These are phyloP conservation scores for Diploscapter pachys DNA, from an alignment of 1,140 invertebrate species.

Conservation along the genomic window DNA sequence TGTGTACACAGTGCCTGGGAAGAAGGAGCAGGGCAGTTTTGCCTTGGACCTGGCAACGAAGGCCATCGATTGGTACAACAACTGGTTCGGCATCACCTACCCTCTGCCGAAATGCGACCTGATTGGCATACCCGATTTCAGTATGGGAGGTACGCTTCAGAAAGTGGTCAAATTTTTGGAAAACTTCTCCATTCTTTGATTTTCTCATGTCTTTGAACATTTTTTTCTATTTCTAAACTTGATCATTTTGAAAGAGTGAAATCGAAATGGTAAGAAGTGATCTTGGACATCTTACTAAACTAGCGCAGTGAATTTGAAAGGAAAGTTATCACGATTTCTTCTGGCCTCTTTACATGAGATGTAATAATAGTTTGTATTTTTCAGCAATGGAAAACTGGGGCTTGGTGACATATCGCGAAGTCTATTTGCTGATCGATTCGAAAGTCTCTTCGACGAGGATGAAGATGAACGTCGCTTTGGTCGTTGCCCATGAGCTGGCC, in stretches of 20 bases:
- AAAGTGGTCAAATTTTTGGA: too few species aligned
- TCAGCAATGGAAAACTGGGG: conserved; percentile 75
- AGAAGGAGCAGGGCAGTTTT: conserved; percentile 75
- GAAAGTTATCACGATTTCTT: too few species aligned
- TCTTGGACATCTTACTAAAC: too few species aligned
- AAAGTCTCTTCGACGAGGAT: conserved; percentile 65
- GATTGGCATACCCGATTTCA: conserved; percentile 55
- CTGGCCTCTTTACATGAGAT: too few species aligned
- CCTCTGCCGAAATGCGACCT: conserved; percentile 65
- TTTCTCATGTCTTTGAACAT: too few species aligned
- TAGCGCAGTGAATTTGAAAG: too few species aligned
- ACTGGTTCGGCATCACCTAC: conserved; percentile 79
- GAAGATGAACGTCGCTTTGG: conserved; percentile 72
- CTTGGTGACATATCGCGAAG: conserved; percentile 81
- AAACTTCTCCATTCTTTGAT: too few species aligned
- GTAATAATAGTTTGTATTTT: too few species aligned
- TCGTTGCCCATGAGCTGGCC: conserved; percentile 83
- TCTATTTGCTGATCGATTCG: conserved; percentile 72
- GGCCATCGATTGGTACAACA: conserved; percentile 77
- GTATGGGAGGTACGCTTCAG: conserved; percentile 38
- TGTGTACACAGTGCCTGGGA: conserved; percentile 76
- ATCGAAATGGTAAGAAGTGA: too few species aligned
- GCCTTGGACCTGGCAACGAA: conserved; percentile 72
- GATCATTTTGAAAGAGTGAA: too few species aligned
- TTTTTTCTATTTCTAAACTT: too few species aligned